phyloP scores from a whole-genome alignment of 2,113 vertebrate genomes.

The Hemicordylus capensis region DNA sequence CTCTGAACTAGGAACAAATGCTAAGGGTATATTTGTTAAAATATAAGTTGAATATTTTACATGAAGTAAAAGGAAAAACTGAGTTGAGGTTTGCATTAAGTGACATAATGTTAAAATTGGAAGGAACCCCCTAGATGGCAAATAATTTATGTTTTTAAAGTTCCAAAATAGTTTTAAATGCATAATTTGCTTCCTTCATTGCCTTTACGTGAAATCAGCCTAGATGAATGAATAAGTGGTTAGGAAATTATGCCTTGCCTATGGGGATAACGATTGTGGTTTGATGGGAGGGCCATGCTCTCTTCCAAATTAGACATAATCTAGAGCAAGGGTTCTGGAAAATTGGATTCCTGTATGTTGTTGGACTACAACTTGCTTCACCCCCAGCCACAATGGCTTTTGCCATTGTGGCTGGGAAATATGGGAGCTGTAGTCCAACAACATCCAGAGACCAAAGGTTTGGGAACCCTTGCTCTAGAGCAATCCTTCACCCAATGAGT shows the following conservation, averaged over 20 bases:
- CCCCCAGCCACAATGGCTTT: too few relatives aligned
- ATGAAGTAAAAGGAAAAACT: conserved; percentile 11
- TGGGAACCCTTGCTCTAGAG: too few relatives aligned
- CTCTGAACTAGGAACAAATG: neutral
- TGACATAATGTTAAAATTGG: neutral
- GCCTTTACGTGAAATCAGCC: conserved; percentile 3
- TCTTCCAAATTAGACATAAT: neutral
- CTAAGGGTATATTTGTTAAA: neutral
- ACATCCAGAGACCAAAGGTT: too few relatives aligned
- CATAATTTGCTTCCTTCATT: neutral
- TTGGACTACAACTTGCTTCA: too few relatives aligned
- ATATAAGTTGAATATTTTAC: conserved; percentile 7
- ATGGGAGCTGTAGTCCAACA: too few relatives aligned
- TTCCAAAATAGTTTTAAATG: neutral
- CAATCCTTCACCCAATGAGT: too few relatives aligned
- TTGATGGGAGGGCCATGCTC: neutral
- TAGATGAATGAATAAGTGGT: conserved; percentile 5
- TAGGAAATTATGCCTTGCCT: neutral
- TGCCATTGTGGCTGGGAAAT: too few relatives aligned
- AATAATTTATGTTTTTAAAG: neutral
- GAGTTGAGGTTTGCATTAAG: neutral
- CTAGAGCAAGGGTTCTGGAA: neutral
- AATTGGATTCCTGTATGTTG: too few relatives aligned
- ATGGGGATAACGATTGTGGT: neutral
- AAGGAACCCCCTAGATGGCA: neutral